A percentile compares a stretch with the other conserved stretches of the same genome.
These are phyloP conservation scores for Poeciliopsis occidentalis DNA, from an alignment of 2,113 vertebrate species.

Conservation along the genomic window DNA sequence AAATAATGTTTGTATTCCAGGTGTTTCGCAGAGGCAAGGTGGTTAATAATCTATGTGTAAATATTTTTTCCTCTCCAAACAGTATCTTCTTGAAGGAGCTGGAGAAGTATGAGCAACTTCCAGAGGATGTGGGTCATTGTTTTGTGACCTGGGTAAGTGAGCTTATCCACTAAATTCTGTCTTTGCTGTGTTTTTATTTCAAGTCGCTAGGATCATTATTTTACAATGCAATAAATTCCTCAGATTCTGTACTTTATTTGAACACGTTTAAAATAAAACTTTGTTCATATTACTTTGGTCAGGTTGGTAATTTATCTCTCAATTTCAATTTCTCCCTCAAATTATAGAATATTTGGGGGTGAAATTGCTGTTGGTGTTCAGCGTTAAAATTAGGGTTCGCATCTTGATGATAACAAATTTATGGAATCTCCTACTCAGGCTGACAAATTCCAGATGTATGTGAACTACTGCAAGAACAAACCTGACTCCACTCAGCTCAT, in stretches of 20 bases:
- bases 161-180: neutral
- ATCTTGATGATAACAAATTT: slow-evolving; percentile 3
- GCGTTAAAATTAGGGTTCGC: neutral
- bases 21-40: neutral
- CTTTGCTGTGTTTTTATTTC: neutral
- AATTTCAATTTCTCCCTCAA: no score
- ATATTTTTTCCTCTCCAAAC: slow-evolving; percentile 15
- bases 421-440: slow-evolving; percentile 79
- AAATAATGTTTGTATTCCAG: no score
- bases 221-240: neutral
- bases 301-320: no score
- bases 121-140: slow-evolving; percentile 98
- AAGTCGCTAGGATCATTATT: neutral
- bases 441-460: slow-evolving; percentile 99
- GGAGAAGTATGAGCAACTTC: slow-evolving; percentile 98
- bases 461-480: slow-evolving; percentile 99
- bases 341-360: no score
- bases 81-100: slow-evolving; percentile 97
- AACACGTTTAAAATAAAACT: no score
- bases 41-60: neutral
- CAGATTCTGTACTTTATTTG: neutral
- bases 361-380: neutral
- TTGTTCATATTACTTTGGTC: no score
- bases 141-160: slow-evolving; percentile 96
- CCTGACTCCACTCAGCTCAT: slow-evolving; percentile 98